Conservation (phyloP, 2,113 vertebrate species). For the Scytalopus superciliaris region DNA sequence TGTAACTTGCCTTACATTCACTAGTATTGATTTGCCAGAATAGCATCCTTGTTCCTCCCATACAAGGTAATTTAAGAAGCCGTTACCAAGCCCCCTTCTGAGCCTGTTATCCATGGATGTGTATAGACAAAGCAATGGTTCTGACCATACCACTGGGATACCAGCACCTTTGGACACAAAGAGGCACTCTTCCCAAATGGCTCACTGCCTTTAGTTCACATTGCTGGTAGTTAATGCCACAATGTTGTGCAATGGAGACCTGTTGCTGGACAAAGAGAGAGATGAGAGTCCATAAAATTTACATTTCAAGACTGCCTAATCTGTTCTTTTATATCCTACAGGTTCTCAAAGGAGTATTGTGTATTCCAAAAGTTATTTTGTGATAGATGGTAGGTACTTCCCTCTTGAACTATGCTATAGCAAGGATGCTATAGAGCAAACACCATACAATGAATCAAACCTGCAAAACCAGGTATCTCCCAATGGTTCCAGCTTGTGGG, state of each 20-base stretch:
- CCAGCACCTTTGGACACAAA: not conserved
- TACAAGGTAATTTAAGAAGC: not conserved
- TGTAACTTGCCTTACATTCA: not conserved
- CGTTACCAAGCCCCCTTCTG: not conserved
- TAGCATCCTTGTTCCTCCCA: fast-evolving
- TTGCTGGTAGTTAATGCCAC: not conserved
- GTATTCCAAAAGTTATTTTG: constrained; percentile 58
- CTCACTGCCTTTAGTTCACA: not conserved
- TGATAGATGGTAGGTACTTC: constrained; percentile 28
- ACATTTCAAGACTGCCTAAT: not conserved
- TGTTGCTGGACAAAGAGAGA: not conserved
- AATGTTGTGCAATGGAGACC: not conserved
- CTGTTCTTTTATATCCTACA: not conserved
- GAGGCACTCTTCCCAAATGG: not conserved
- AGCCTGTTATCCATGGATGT: not conserved
- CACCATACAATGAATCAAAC: constrained; percentile 54
- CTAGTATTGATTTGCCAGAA: not conserved
- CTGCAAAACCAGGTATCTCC: constrained; percentile 74
- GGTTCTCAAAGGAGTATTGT: not conserved
- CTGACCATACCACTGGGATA: not conserved
- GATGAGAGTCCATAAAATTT: not conserved
- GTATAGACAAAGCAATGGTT: not conserved
- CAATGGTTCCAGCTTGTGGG: constrained; percentile 62
- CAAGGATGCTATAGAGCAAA: constrained; percentile 36
- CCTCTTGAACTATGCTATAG: constrained; percentile 9